Evolutionary conservation across 2,113 vertebrate genomes (phyloP).

Genomic region (Pelecanoides urinatrix): DNA sequence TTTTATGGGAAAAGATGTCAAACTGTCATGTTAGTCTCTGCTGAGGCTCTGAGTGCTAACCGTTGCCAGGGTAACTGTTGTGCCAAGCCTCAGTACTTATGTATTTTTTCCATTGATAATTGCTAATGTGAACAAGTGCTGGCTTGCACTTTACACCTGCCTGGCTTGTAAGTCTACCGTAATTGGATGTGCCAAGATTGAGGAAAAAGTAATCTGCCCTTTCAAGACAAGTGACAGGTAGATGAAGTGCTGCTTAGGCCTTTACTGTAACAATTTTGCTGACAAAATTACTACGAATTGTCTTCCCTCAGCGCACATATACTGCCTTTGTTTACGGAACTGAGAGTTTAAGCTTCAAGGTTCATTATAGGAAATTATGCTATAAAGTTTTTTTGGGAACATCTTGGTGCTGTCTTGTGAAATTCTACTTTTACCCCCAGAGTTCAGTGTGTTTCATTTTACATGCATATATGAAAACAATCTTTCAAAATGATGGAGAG

Average conservation of each 20-base stretch:
- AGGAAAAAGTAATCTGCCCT: slow-evolving; percentile 78
- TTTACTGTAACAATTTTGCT: slow-evolving; percentile 73
- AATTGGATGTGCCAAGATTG: slow-evolving; percentile 79
- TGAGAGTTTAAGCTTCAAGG: background rate
- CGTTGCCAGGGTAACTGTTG: slow-evolving; percentile 71
- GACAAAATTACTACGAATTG: slow-evolving; percentile 75
- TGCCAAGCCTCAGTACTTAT: slow-evolving; percentile 67
- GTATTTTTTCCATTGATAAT: slow-evolving; percentile 76
- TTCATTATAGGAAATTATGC: slow-evolving; percentile 33
- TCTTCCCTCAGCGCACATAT: slow-evolving; percentile 45
- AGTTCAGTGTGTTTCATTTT: background rate
- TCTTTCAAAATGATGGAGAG: background rate
- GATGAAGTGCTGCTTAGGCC: slow-evolving; percentile 71
- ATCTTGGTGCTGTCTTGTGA: background rate
- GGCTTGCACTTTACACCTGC: slow-evolving; percentile 78
- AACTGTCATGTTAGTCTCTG: slow-evolving; percentile 67
- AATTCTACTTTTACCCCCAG: background rate
- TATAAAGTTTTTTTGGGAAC: background rate
- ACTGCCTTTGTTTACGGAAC: slow-evolving; percentile 31
- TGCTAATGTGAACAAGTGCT: slow-evolving; percentile 75
- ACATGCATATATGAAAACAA: background rate
- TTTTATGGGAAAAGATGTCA: slow-evolving; percentile 64
- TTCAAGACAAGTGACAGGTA: slow-evolving; percentile 75
- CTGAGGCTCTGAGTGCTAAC: slow-evolving; percentile 43
- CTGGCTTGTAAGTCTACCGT: slow-evolving; percentile 74